Percentiles rank a stretch among this genome's conserved stretches.
These are phyloP conservation scores for Bibio marci DNA, from an alignment of 2,888 invertebrate species.

Conservation along the genomic window DNA sequence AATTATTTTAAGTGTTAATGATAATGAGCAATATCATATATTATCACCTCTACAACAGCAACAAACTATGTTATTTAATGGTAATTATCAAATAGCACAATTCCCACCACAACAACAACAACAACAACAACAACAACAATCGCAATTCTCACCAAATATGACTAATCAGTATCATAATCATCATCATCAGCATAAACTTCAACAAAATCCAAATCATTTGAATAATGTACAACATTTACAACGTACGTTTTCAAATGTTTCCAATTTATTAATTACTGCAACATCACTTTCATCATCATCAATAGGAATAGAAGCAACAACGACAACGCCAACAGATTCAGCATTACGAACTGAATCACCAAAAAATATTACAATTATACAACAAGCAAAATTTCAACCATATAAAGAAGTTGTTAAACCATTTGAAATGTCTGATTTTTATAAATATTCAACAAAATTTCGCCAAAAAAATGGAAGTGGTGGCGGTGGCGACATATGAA, in stretches of 20 bases:
- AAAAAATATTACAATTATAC: slow-evolving; percentile 68
- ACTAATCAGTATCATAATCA: slow-evolving; percentile 5
- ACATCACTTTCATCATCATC: too few relatives aligned
- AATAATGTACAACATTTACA: not conserved
- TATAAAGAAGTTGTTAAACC: slow-evolving; percentile 90
- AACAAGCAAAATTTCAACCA: slow-evolving; percentile 77
- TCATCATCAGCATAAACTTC: slow-evolving; percentile 7
- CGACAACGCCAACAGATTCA: not conserved
- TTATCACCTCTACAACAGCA: not conserved
- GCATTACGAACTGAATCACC: slow-evolving; percentile 51
- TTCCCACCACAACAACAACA: not conserved
- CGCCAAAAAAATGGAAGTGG: slow-evolving; percentile 42
- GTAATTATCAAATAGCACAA: slow-evolving; percentile 1
- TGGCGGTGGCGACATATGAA: too few relatives aligned
- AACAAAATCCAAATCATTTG: not conserved
- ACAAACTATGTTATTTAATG: not conserved
- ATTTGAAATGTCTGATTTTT: slow-evolving; percentile 95
- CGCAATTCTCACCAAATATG: slow-evolving; percentile 5
- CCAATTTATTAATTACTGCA: too few relatives aligned
- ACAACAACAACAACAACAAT: not conserved
- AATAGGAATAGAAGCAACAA: not conserved
- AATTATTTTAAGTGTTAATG: not conserved
- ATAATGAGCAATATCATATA: too few relatives aligned
- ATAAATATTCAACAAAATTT: slow-evolving; percentile 91
- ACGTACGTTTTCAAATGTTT: not conserved